Percentiles rank a stretch among this genome's conserved stretches.
phyloP scores from a whole-genome alignment of 2,797 vertebrate genomes.

The Sardinella longiceps region DNA sequence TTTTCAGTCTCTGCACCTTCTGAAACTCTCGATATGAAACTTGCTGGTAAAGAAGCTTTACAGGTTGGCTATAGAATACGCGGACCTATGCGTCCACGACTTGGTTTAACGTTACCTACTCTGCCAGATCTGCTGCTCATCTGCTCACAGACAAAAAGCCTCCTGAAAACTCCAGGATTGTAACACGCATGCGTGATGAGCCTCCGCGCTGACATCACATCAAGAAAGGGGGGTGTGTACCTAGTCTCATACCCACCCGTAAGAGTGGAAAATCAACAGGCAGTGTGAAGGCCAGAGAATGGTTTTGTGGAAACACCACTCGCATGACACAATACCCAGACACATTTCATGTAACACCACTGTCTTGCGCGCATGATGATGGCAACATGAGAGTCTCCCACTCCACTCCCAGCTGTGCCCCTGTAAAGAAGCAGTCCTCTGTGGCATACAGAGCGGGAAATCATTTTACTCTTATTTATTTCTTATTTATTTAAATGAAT shows the following conservation, averaged over 20 bases:
- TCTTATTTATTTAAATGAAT: no score
- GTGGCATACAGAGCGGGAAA: no score
- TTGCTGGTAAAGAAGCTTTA: not conserved
- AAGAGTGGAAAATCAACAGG: not conserved
- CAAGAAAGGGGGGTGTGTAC: constrained; percentile 23
- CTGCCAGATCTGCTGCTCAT: not conserved
- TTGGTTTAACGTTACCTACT: not conserved
- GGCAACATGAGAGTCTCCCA: no score
- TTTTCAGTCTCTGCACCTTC: not conserved
- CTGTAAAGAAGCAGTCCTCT: no score
- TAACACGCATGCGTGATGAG: constrained; percentile 43
- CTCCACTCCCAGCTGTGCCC: no score
- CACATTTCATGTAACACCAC: not conserved
- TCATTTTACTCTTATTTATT: no score
- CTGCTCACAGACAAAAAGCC: constrained; percentile 24
- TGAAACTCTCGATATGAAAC: not conserved
- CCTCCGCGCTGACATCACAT: constrained; percentile 36
- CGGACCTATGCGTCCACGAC: not conserved
- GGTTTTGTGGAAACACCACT: not conserved
- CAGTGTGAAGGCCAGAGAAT: not conserved
- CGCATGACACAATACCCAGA: not conserved
- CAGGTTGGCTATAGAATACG: not conserved
- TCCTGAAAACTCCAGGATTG: constrained; percentile 10
- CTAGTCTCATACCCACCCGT: not conserved
- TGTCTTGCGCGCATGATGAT: not conserved